Base-by-base conservation (phyloP, 2,113 vertebrate genomes). In the Podarcis cretensis region DNA sequence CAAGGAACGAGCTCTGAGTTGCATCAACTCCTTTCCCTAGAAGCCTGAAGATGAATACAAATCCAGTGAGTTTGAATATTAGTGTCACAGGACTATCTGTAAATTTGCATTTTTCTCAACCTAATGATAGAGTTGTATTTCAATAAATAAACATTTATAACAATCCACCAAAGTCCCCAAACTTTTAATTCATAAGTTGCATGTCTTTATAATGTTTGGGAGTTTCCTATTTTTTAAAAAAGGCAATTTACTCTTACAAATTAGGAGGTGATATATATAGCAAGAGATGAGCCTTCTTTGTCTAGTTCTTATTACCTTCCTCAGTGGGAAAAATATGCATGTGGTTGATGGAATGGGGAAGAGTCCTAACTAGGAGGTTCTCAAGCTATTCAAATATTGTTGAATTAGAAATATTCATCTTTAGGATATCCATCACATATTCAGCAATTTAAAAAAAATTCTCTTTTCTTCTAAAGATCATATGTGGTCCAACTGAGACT, bases 391-490 rank as follows among this genome's bases (percentile, higher is more conserved):
- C 89, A 90, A 86, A 82, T 1, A 89, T 71, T 94, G 86, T 83
- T 91, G 9, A 76, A 83, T 88, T 87, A 91, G 32, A 87, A 88
- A 88, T 48, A 30, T 74, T 93, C 83, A 92, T 84, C 90, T 90
- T 77, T 20, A 91, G 81, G 63, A 90, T 89, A 54, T 93, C 48
- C 66, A 86, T 90, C 86, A 92, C 75, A 90, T 83, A 86, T 80
- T 32, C 75, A 85, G 68, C n/a, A 84, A 68, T 84, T 57, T 84
- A 92, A 94, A 92, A 92, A 68, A 27, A 54, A 18, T 63, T 88
- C 83, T 86, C 35, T 59, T 86, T 27, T 91, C 89, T 95, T 92
- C 90, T 93, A 81, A 87, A 94, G 86, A 92, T 92, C 90, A 32
- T 43, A 89, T 0, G 0, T 90, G 91, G 84, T 73, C 77, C 88